Conservation (phyloP, 1,140 invertebrate species). For the Stegodyphus mimosarum region DNA sequence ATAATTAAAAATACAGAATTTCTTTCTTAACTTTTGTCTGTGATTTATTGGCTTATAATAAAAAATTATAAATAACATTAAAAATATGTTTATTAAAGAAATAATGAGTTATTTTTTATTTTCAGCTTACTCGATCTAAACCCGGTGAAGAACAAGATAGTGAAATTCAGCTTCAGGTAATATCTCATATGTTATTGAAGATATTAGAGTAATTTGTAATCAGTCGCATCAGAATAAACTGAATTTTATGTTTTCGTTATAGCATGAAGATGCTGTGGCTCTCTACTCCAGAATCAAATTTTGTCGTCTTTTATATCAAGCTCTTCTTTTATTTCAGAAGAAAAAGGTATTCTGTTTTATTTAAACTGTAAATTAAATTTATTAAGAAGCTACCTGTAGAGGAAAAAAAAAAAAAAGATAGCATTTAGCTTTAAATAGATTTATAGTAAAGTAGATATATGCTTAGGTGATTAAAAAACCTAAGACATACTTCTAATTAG, state of each 20-base stretch:
- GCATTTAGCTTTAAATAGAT: too few relatives aligned
- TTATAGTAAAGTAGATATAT: too few relatives aligned
- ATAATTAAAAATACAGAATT: too few relatives aligned
- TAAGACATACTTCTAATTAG: too few relatives aligned
- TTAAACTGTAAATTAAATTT: too few relatives aligned
- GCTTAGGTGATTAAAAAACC: too few relatives aligned
- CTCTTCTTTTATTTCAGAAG: slow-evolving; percentile 77
- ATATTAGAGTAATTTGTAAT: not conserved
- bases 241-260: slow-evolving; percentile 61
- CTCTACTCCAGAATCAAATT: slow-evolving; percentile 86
- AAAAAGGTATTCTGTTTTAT: slow-evolving; percentile 71
- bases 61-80: too few relatives aligned
- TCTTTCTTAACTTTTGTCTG: not conserved
- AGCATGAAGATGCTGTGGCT: slow-evolving; percentile 72
- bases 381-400: too few relatives aligned
- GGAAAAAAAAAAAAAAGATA: too few relatives aligned
- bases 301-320: slow-evolving; percentile 85
- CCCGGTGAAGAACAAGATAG: slow-evolving; percentile 67
- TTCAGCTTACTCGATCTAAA: slow-evolving; percentile 59
- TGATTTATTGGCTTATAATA: not conserved
- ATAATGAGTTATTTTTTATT: not conserved
- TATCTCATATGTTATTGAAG: slow-evolving; percentile 9
- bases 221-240: not conserved
- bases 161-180: slow-evolving; percentile 66
- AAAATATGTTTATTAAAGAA: too few relatives aligned